Conservation (phyloP, 2,113 vertebrate genomes). For the Tragelaphus scriptus region DNA sequence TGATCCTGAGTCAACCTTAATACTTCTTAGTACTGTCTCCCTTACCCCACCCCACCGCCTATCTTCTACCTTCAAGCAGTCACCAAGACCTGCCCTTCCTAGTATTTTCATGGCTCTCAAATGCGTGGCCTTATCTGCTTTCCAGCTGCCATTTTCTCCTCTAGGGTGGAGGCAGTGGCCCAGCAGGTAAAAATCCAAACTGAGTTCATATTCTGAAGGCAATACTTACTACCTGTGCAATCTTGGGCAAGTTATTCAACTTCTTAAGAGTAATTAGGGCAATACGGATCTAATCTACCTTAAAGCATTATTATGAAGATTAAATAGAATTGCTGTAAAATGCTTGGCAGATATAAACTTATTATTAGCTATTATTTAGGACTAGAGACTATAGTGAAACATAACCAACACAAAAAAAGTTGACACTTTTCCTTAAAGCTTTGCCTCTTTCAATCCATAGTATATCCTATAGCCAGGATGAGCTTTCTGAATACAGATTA, state of each 20-base stretch:
- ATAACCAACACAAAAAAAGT: background rate
- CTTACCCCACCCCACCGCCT: too few species aligned
- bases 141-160: background rate
- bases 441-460: background rate
- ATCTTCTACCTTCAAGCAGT: background rate
- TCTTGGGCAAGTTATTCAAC: background rate
- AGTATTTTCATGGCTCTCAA: background rate
- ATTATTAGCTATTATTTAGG: background rate
- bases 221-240: background rate
- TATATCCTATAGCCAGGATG: background rate
- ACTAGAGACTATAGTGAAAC: background rate
- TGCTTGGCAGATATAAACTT: background rate
- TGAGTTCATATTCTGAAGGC: background rate
- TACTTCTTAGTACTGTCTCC: background rate
- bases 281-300: background rate
- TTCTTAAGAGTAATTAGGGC: background rate
- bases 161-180: background rate
- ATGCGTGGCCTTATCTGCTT: background rate
- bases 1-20: background rate
- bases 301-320: background rate
- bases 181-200: background rate
- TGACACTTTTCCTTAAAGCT: background rate
- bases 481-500: background rate
- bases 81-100: background rate
- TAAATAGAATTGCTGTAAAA: background rate